Evolutionary conservation across 2,113 vertebrate genomes (phyloP), one percentile per base, ranked within the genome.

Genomic region (Pteruthius melanotis): DNA sequence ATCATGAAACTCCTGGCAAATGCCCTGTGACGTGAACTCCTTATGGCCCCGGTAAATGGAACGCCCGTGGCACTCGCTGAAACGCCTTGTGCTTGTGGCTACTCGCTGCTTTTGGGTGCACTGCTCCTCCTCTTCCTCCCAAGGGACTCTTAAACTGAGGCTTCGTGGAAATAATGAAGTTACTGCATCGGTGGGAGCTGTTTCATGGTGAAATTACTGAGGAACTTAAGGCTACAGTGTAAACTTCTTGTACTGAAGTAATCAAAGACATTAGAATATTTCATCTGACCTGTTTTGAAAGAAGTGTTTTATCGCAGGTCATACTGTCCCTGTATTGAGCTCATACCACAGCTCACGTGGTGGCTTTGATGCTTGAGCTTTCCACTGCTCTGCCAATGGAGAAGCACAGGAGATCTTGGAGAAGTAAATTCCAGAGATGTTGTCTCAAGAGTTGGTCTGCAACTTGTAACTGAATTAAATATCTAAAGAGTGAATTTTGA

Each of bases 21-120:
- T 88, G 65, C 88, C 85, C 86, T 52, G 57, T 93, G 92, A 91
- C 9, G 30, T 95, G 96, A 94, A 96, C 93, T 94, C 78, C 87
- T 72, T 9, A 19, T 30, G 81, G 95, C 93, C 89, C 63, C 61
- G 50, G 9, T 17, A n/a, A 71, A 76, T 44, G 86, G 79, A 75
- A 50, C 2, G 53, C 89, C 81, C 2, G 11, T 94, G 94, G 74
- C 83, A 53, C 56, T 63, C 5, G 0, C 65, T 64, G 71, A 37
- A 75, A 39, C 9, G 24, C 4, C 0, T 31, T 40, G 27, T 47
- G 49, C 35, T 68, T 42, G 65, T 68, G 90, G 70, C 81, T 69
- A 17, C 64, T 94, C 1, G 0, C 69, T 59, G 63, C 53, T 68
- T 12, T 53, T 7, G 81, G 65, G 47, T 53, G 5, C 33, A 0